phyloP scores from a whole-genome alignment of 1,140 invertebrate species.

The Uloborus diversus region DNA sequence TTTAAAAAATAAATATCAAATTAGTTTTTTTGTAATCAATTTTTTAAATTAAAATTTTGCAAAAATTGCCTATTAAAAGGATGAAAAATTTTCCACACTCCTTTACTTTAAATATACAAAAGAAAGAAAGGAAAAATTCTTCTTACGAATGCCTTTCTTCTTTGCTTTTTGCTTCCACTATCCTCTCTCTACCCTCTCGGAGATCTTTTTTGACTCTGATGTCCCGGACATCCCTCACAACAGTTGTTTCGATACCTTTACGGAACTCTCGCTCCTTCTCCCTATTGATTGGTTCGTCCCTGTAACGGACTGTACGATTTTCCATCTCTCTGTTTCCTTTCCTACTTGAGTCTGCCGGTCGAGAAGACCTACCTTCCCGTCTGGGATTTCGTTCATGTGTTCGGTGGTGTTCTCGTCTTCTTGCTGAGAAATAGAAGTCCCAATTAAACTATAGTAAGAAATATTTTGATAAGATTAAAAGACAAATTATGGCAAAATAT shows the following conservation, averaged over 20 bases:
- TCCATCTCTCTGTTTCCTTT: neutral
- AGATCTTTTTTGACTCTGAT: conserved; percentile 32
- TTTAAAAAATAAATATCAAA: too few relatives aligned
- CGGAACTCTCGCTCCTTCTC: conserved; percentile 20
- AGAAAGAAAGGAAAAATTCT: neutral
- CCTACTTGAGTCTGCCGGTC: neutral
- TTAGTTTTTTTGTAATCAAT: too few relatives aligned
- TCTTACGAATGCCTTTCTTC: conserved; percentile 43
- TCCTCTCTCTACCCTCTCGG: conserved; percentile 16
- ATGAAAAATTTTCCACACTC: too few relatives aligned
- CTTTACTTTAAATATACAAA: neutral
- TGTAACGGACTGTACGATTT: conserved; percentile 12
- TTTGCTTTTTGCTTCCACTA: neutral
- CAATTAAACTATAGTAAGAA: too few relatives aligned
- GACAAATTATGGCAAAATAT: too few relatives aligned
- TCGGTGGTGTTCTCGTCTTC: conserved; percentile 19
- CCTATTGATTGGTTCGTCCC: conserved; percentile 22
- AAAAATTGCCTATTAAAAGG: neutral
- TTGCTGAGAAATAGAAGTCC: neutral
- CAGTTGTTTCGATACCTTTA: conserved; percentile 6
- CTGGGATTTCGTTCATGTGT: neutral
- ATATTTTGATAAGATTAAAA: too few relatives aligned
- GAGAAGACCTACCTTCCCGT: neutral
- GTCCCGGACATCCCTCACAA: conserved; percentile 16
- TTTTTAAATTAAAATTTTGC: neutral